These are phyloP conservation scores for Apostichopus parvimensis DNA, from an alignment of 35 echinoderm and acorn worm species.

Conservation along the genomic window DNA sequence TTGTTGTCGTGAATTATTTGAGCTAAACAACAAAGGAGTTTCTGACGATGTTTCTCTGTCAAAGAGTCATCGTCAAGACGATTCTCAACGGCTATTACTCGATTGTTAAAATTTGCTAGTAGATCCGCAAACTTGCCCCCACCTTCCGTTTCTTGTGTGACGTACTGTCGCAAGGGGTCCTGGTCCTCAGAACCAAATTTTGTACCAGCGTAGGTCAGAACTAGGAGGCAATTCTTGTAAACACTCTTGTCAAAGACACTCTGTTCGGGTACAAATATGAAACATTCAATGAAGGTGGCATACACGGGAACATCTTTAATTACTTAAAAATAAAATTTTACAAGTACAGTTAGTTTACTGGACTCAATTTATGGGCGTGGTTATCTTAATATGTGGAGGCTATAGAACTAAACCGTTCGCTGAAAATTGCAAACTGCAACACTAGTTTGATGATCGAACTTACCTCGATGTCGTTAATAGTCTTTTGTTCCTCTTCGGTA, in stretches of 20 bases:
- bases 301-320: too few species aligned
- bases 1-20: not conserved
- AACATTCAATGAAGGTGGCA: too few species aligned
- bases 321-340: too few species aligned
- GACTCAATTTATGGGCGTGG: too few species aligned
- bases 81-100: constrained; percentile 28
- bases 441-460: too few species aligned
- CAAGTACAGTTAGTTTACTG: too few species aligned
- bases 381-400: too few species aligned
- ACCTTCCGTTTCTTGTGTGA: not conserved
- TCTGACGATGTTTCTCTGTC: constrained; percentile 7
- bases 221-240: not conserved
- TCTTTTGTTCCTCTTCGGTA: too few species aligned
- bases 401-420: too few species aligned
- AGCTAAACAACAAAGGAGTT: not conserved
- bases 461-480: too few species aligned
- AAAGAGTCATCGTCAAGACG: not conserved
- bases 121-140: constrained; percentile 2
- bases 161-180: not conserved
- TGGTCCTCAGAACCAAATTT: not conserved
- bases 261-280: not conserved
- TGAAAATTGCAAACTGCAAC: too few species aligned
- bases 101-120: not conserved
- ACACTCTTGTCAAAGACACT: not conserved
- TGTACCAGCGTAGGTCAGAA: not conserved